A percentile compares a stretch with the other conserved stretches of the same genome.
These are phyloP conservation scores for Loris lydekkerianus DNA, from an alignment of 2,797 vertebrate genomes.

Conservation along the genomic window DNA sequence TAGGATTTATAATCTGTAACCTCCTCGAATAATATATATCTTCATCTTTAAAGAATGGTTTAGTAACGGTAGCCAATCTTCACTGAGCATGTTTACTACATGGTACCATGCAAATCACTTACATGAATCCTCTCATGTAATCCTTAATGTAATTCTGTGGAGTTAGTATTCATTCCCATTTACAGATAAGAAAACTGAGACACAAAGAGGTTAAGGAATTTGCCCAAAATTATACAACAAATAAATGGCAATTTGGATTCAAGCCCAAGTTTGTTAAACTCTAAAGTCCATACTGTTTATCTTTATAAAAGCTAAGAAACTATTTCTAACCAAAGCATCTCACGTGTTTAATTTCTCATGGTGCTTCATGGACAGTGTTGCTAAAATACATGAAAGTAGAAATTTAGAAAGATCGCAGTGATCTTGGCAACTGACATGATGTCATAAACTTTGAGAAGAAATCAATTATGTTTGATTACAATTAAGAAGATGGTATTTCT, in stretches of 20 bases:
- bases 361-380: background rate
- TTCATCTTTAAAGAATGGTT: background rate
- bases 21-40: background rate
- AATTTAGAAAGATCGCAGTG: conserved; percentile 40
- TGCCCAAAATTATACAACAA: background rate
- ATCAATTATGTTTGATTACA: conserved; percentile 53
- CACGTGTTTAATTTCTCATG: background rate
- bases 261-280: conserved; percentile 16
- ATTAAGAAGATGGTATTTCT: conserved; percentile 28
- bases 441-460: conserved; percentile 53
- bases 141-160: background rate
- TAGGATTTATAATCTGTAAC: background rate
- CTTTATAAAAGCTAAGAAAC: conserved; percentile 13
- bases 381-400: conserved; percentile 6
- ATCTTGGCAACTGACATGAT: background rate
- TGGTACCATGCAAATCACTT: background rate
- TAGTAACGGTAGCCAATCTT: conserved; percentile 3
- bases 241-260: conserved; percentile 10
- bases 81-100: background rate
- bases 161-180: conserved; percentile 35
- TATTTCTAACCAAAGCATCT: background rate
- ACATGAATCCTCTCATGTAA: background rate
- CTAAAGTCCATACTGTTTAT: background rate
- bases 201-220: conserved; percentile 12
- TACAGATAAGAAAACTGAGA: conserved; percentile 52